Evolutionary conservation across 1,140 invertebrate species (phyloP).

Genomic region (Holotrichia oblita): DNA sequence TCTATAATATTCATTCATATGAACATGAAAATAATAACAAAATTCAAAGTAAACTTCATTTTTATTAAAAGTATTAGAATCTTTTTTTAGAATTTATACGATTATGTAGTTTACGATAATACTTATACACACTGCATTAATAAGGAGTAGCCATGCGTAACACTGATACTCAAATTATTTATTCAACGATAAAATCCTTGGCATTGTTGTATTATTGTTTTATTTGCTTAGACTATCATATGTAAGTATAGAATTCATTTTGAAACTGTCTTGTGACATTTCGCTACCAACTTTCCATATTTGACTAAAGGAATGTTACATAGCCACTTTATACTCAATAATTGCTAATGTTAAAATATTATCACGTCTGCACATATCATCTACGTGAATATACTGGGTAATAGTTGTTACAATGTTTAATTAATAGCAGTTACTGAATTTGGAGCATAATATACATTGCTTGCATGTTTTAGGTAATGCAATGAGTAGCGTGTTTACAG

Average conservation of each 20-base stretch:
- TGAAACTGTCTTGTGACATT: not conserved
- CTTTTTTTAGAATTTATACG: too few relatives aligned
- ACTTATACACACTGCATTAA: too few relatives aligned
- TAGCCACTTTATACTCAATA: not conserved
- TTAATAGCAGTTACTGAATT: not conserved
- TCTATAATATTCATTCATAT: too few relatives aligned
- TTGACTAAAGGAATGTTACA: not conserved
- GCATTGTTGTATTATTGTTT: too few relatives aligned
- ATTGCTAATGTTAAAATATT: not conserved
- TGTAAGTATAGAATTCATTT: not conserved
- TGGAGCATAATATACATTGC: not conserved
- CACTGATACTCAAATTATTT: too few relatives aligned
- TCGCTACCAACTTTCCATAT: not conserved
- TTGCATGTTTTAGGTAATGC: not conserved
- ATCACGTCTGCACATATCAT: not conserved
- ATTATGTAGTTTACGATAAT: too few relatives aligned
- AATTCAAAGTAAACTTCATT: too few relatives aligned
- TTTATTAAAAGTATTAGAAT: too few relatives aligned
- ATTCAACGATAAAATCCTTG: too few relatives aligned
- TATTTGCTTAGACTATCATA: too few relatives aligned
- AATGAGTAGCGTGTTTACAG: not conserved
- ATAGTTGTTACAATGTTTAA: not conserved
- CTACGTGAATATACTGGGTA: not conserved
- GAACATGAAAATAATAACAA: too few relatives aligned
- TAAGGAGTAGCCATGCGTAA: too few relatives aligned